Percentiles rank a stretch among this genome's conserved stretches.
Evolutionary conservation across 2,113 vertebrate genomes (phyloP).

Genomic region (Urocitellus parryii): DNA sequence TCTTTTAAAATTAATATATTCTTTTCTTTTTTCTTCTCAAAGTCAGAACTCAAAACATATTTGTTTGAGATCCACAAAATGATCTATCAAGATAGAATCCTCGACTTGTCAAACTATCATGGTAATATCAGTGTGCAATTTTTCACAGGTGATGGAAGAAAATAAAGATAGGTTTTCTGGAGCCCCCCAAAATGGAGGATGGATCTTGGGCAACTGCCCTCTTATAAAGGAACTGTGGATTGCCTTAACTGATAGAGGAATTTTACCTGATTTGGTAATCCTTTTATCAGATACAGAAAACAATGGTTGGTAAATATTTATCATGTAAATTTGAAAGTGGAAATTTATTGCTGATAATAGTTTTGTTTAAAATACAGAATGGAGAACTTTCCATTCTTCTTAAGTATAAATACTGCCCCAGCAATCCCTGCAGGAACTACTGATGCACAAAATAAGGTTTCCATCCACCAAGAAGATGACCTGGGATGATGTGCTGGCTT

Average conservation of each 20-base stretch:
- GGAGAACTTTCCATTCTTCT: neutral
- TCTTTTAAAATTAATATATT: constrained; percentile 43
- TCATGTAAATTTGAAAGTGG: constrained; percentile 40
- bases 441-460: neutral
- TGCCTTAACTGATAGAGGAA: constrained; percentile 85
- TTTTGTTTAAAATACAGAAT: constrained; percentile 49
- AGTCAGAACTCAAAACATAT: neutral
- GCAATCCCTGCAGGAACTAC: neutral
- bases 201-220: constrained; percentile 96
- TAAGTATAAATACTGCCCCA: neutral
- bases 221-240: constrained; percentile 87
- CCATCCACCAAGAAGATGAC: neutral
- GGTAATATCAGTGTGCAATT: constrained; percentile 33
- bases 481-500: neutral
- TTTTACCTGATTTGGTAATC: constrained; percentile 91
- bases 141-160: constrained; percentile 85
- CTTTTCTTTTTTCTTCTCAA: neutral
- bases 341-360: constrained; percentile 21
- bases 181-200: constrained; percentile 88
- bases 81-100: neutral
- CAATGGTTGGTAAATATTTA: constrained; percentile 88
- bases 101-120: neutral
- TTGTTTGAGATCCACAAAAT: constrained; percentile 15
- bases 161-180: constrained; percentile 85
- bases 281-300: constrained; percentile 88